Conservation (phyloP, 2,888 invertebrate genomes). For the Dysmachus trigonus region DNA sequence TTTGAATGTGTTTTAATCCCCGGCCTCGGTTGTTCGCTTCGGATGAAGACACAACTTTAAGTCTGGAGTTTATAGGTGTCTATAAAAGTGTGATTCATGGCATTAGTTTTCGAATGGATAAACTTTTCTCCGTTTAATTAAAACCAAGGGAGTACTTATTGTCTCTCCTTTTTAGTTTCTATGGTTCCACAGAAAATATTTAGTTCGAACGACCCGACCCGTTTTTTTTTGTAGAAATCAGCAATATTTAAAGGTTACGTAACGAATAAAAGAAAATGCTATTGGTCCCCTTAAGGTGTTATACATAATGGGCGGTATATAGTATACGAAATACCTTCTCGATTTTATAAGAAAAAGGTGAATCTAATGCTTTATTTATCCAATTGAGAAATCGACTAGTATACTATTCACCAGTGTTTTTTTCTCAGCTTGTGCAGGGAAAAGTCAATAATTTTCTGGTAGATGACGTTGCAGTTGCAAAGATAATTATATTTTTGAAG, state of each 20-base stretch:
- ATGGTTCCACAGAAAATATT: background rate
- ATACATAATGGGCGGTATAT: no score
- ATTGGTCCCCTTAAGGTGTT: no score
- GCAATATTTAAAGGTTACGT: background rate
- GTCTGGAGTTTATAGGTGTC: conserved; percentile 1
- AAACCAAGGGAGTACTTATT: background rate
- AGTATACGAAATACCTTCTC: no score
- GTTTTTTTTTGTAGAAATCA: background rate
- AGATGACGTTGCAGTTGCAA: no score
- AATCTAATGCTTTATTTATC: no score
- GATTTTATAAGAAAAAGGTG: no score
- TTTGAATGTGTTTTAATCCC: conserved; percentile 33
- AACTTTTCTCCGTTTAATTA: conserved; percentile 28
- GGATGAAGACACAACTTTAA: conserved; percentile 32
- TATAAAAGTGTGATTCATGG: conserved; percentile 29
- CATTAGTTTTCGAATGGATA: conserved; percentile 7
- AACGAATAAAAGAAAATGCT: background rate
- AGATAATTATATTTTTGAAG: no score
- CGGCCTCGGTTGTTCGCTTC: background rate
- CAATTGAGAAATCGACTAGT: no score
- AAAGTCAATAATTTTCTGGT: no score
- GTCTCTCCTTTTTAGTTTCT: background rate
- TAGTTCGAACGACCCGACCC: background rate
- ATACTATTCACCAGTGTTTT: no score
- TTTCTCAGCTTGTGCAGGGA: no score